These are phyloP conservation scores for Noturus placidus DNA, from an alignment of 2,113 vertebrate species.

Conservation along the genomic window DNA sequence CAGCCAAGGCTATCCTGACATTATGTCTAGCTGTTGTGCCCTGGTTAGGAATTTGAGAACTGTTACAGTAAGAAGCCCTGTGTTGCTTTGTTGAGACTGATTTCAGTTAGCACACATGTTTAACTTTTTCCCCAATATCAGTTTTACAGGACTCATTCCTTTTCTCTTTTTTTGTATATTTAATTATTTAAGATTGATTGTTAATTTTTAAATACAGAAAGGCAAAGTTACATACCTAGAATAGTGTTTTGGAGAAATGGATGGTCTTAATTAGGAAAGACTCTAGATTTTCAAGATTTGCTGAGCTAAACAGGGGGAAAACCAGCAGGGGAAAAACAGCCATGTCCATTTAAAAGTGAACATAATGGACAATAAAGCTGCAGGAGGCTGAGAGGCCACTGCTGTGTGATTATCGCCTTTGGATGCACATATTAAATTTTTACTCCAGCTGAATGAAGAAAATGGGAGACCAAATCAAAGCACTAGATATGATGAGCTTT, in stretches of 20 bases:
- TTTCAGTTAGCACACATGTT: not conserved
- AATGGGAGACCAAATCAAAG: not conserved
- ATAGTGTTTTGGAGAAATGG: not conserved
- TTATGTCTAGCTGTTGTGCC: not conserved
- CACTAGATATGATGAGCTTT: constrained; percentile 33
- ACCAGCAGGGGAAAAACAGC: constrained; percentile 9
- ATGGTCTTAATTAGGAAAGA: constrained; percentile 17
- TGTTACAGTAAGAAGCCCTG: not conserved
- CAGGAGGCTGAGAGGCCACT: constrained; percentile 2
- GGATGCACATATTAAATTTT: constrained; percentile 32
- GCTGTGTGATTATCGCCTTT: constrained; percentile 28
- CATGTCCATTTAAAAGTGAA: constrained; percentile 18
- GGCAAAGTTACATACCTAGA: not conserved
- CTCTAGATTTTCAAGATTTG: not conserved
- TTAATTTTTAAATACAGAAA: constrained; percentile 18
- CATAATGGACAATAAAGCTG: constrained; percentile 9
- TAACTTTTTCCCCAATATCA: not conserved
- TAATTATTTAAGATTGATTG: not conserved
- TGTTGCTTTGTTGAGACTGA: not conserved
- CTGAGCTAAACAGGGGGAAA: not conserved
- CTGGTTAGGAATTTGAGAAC: not conserved
- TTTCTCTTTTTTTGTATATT: not conserved
- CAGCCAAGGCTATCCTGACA: not conserved
- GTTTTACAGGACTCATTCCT: not conserved
- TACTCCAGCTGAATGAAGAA: not conserved